Evolutionary conservation across 2,797 vertebrate species (phyloP).

Genomic region (Morus bassanus): DNA sequence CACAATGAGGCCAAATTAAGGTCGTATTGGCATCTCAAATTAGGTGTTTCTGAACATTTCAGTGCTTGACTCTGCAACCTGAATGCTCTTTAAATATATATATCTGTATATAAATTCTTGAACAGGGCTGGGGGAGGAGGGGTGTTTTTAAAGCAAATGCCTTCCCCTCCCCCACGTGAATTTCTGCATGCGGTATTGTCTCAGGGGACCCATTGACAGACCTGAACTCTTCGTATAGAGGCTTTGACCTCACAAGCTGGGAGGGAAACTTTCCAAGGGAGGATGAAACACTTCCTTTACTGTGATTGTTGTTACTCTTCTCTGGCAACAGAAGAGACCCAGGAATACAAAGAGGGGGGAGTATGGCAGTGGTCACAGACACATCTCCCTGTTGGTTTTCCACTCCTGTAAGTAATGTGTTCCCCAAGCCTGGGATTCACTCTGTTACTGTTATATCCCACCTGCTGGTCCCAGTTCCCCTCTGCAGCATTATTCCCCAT

Average conservation of each 20-base stretch:
- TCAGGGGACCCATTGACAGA: neutral
- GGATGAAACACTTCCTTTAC: neutral
- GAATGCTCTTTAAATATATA: neutral
- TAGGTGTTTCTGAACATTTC: neutral
- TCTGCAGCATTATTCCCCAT: neutral
- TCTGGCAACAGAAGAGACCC: neutral
- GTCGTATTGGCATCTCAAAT: neutral
- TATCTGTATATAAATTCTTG: neutral
- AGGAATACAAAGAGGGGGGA: neutral
- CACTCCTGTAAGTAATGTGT: neutral
- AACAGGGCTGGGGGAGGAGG: rapidly evolving
- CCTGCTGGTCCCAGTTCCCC: neutral
- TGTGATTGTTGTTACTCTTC: neutral
- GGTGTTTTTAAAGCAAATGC: neutral
- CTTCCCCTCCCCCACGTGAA: neutral
- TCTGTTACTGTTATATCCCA: neutral
- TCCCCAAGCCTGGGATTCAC: neutral
- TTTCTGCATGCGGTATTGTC: neutral
- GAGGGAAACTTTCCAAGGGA: neutral
- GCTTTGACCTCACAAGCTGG: neutral
- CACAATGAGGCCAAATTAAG: neutral
- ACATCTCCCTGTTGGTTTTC: neutral
- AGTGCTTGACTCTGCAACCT: neutral
- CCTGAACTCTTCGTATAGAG: neutral
- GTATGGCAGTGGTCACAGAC: neutral